Conservation (phyloP, 1,140 invertebrate genomes). For the Fopius arisanus region DNA sequence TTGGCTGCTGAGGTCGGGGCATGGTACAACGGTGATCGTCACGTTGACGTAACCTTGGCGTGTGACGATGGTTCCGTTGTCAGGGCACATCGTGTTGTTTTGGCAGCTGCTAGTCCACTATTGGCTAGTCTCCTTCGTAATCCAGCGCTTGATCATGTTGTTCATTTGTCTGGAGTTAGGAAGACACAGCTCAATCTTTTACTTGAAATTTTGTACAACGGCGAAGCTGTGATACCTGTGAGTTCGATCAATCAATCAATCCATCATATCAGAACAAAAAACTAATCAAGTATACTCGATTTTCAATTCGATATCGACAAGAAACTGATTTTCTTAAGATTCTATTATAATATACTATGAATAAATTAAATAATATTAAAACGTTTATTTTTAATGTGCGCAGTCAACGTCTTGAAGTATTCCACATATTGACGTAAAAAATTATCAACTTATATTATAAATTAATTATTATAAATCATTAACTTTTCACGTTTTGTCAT, state of each 20-base stretch:
- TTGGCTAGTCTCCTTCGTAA: conserved; percentile 78
- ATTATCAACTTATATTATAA: too few species aligned
- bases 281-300: background rate
- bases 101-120: conserved; percentile 83
- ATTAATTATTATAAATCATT: too few species aligned
- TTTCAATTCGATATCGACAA: too few species aligned
- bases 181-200: conserved; percentile 79
- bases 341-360: too few species aligned
- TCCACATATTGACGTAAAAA: too few species aligned
- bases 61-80: conserved; percentile 80
- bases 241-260: conserved; percentile 40
- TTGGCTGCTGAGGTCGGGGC: conserved; percentile 85
- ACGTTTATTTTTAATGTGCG: too few species aligned
- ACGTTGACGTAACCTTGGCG: conserved; percentile 81
- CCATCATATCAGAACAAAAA: background rate
- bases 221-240: conserved; percentile 82
- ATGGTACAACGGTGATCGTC: conserved; percentile 82
- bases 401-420: too few species aligned
- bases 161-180: conserved; percentile 82
- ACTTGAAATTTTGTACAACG: conserved; percentile 84
- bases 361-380: too few species aligned
- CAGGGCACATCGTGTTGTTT: conserved; percentile 80
- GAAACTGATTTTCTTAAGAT: too few species aligned
- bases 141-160: conserved; percentile 73
- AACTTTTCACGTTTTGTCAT: too few species aligned